These are phyloP conservation scores for Halictus rubicundus DNA, from an alignment of 1,140 invertebrate species.

Conservation along the genomic window DNA sequence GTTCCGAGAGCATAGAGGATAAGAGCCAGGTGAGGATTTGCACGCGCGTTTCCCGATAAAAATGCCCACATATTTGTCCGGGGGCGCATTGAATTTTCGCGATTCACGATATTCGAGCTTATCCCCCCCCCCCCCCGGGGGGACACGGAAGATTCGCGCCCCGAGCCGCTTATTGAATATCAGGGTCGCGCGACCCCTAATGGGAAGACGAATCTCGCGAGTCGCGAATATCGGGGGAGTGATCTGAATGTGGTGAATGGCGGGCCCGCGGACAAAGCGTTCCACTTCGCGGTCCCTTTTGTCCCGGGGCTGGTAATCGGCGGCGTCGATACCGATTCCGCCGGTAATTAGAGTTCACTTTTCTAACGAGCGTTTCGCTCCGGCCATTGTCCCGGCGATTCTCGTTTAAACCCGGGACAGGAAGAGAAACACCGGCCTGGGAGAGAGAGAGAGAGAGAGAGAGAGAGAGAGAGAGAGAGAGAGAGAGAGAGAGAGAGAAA, in stretches of 20 bases:
- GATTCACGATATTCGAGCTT: background rate
- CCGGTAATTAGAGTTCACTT: constrained; percentile 53
- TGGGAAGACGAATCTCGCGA: constrained; percentile 53
- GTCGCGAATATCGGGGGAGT: background rate
- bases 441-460: too few species aligned
- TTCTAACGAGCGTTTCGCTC: constrained; percentile 34
- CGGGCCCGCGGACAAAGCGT: constrained; percentile 45
- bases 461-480: too few species aligned
- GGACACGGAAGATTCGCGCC: background rate
- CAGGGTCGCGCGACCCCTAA: constrained; percentile 43
- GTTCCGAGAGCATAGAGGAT: too few species aligned
- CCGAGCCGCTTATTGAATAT: constrained; percentile 33
- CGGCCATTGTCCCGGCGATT: background rate
- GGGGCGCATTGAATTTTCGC: background rate
- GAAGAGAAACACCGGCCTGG: background rate
- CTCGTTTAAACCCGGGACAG: constrained; percentile 16
- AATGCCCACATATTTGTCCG: background rate
- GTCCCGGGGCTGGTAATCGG: constrained; percentile 51
- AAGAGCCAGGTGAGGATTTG: too few species aligned
- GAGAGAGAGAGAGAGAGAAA: too few species aligned
- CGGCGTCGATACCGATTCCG: constrained; percentile 58
- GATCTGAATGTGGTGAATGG: constrained; percentile 55
- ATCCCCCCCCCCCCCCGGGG: background rate
- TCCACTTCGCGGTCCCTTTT: constrained; percentile 56
- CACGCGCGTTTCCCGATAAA: background rate